phyloP scores from a whole-genome alignment of 2,797 vertebrate genomes.

The Sebastes vulpes region DNA sequence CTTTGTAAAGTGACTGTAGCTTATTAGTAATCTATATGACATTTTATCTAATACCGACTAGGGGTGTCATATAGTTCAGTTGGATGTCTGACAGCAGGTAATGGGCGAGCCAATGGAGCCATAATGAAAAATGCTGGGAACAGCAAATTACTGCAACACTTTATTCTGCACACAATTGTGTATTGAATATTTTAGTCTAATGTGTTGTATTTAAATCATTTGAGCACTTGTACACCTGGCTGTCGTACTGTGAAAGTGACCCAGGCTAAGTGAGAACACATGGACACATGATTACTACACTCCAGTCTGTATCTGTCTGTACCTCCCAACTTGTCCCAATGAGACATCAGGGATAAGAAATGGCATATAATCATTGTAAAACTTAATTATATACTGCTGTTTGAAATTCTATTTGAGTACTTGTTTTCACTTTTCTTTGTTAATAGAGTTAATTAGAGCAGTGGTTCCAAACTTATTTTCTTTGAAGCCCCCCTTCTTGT shows the following conservation, averaged over 20 bases:
- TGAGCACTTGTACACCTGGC: background rate
- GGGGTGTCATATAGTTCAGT: background rate
- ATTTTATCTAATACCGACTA: background rate
- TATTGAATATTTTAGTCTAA: background rate
- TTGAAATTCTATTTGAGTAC: background rate
- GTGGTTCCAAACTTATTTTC: fast-evolving
- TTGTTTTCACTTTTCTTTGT: background rate
- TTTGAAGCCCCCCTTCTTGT: no score
- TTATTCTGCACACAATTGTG: background rate
- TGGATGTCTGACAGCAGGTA: background rate
- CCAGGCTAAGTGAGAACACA: background rate
- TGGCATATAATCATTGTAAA: background rate
- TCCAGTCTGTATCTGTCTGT: background rate
- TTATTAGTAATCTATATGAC: constrained; percentile 6
- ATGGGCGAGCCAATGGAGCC: background rate
- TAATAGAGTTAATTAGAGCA: background rate
- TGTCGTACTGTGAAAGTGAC: background rate
- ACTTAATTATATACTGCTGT: background rate
- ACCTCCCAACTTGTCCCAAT: background rate
- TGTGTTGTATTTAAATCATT: background rate
- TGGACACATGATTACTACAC: background rate
- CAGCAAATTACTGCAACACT: background rate
- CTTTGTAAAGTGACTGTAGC: constrained; percentile 1
- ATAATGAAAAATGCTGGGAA: background rate
- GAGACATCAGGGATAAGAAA: background rate